Base-by-base conservation (phyloP, 2,797 vertebrate species). In the Pantherophis alleghaniensis region DNA sequence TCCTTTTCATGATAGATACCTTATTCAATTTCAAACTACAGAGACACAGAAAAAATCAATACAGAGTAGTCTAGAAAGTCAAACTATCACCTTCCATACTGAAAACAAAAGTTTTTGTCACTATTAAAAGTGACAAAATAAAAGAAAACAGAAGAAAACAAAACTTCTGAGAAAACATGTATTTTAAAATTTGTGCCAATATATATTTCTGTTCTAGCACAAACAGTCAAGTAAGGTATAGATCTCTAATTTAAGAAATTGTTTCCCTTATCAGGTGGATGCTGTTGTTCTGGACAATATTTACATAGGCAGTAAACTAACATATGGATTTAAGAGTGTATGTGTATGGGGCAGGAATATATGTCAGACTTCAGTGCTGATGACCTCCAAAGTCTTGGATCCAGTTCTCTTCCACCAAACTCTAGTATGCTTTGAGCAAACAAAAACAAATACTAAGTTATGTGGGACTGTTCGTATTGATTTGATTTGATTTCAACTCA, bases 51-150 rank as follows among this genome's bases (percentile, higher is more conserved):
- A 69, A 91, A 91, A 91, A 56, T 16, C 42, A 56, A 55, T 92
- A 92, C 53, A 47, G 4, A 95, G 12, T 51, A 93, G 37, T 93
- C 51, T 59, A 95, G 89, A 94, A 59, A n/a, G 93, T 60, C 6
- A 93, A 95, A 94, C 83, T 69, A 57, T 42, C 83, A 88, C 18
- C 2, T 95, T 96, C 51, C 92, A 94, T 60, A 26, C 91, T 91
- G 89, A 55, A 57, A 95, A 94, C 91, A 12, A 94, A 93, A 79
- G 91, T 88, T 90, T 79, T 79, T 79, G 18, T 42, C 37, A 79
- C 0, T 32, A 32, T 61, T 61, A 61, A 61, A 61, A 61, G 10
- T 61, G 60, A 26, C 24, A 61, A 61, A 61, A 60, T 1, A 61
- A 61, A 61, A 61, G 9, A 61, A 61, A 1, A 88, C 0, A 94